Percentiles rank a stretch among this genome's conserved stretches.
Conservation (phyloP, 2,797 vertebrate species). For the Enteromius paludinosus region DNA sequence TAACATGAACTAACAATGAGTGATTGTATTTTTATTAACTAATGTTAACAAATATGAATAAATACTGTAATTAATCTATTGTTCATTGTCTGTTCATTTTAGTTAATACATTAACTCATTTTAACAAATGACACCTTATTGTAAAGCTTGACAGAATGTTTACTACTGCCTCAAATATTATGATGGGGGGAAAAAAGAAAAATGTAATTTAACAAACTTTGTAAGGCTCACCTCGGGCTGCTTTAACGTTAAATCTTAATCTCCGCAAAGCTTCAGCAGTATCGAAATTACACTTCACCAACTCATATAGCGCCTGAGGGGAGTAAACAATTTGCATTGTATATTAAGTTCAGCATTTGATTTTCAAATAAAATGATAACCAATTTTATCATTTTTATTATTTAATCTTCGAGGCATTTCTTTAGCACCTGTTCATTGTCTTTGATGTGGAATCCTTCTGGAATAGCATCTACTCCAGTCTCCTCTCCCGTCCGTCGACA, state of each 20-base stretch:
- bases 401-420: neutral
- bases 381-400: neutral
- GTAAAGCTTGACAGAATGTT: neutral
- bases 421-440: slow-evolving; percentile 93
- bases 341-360: slow-evolving; percentile 1
- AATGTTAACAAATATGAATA: no score
- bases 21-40: no score
- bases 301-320: slow-evolving; percentile 91
- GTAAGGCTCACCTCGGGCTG: slow-evolving; percentile 88
- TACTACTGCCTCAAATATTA: neutral
- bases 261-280: slow-evolving; percentile 93
- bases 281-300: slow-evolving; percentile 97
- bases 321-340: slow-evolving; percentile 43
- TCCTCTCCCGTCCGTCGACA: slow-evolving; percentile 93
- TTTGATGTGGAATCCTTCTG: slow-evolving; percentile 96
- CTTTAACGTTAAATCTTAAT: slow-evolving; percentile 95
- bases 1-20: no score
- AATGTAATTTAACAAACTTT: neutral
- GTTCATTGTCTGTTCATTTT: no score
- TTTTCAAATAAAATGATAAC: neutral
- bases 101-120: no score
- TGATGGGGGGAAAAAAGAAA: neutral
- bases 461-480: slow-evolving; percentile 94
- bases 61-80: no score
- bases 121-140: no score